These are phyloP conservation scores for Drosophila pseudotakahashii DNA, from an alignment of 2,888 invertebrate species.

Conservation along the genomic window DNA sequence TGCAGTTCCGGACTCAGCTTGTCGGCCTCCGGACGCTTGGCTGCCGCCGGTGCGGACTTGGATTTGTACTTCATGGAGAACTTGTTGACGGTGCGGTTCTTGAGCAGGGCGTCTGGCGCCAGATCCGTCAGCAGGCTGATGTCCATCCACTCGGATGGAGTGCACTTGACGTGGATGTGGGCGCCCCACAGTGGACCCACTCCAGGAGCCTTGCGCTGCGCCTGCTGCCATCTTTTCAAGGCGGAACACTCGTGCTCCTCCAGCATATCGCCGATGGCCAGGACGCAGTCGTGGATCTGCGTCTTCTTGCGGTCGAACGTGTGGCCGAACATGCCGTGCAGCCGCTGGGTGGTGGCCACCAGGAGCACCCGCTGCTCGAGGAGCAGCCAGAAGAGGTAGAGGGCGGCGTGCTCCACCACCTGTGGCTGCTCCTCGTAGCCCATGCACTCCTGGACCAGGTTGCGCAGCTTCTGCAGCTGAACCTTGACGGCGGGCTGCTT, in stretches of 20 bases:
- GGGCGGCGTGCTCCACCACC: conserved; percentile 87
- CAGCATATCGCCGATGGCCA: conserved; percentile 84
- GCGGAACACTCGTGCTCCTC: conserved; percentile 85
- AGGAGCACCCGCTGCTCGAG: conserved; percentile 86
- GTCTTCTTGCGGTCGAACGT: conserved; percentile 85
- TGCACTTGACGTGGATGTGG: conserved; percentile 59
- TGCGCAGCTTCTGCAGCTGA: conserved; percentile 81
- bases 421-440: conserved; percentile 86
- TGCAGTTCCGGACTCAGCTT: conserved; percentile 67
- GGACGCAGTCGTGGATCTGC: conserved; percentile 87
- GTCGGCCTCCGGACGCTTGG: conserved; percentile 21
- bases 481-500: conserved; percentile 69
- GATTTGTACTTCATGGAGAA: conserved; percentile 74
- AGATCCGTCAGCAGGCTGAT: conserved; percentile 68
- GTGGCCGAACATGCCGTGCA: conserved; percentile 87
- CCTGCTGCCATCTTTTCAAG: conserved; percentile 84
- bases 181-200: conserved; percentile 70
- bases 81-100: conserved; percentile 57
- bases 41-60: background rate
- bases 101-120: conserved; percentile 64
- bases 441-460: conserved; percentile 84
- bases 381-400: conserved; percentile 87
- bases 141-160: conserved; percentile 46
- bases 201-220: conserved; percentile 19
- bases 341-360: conserved; percentile 86